phyloP scores from a whole-genome alignment of 2,113 vertebrate genomes.

The Nibea coibor region DNA sequence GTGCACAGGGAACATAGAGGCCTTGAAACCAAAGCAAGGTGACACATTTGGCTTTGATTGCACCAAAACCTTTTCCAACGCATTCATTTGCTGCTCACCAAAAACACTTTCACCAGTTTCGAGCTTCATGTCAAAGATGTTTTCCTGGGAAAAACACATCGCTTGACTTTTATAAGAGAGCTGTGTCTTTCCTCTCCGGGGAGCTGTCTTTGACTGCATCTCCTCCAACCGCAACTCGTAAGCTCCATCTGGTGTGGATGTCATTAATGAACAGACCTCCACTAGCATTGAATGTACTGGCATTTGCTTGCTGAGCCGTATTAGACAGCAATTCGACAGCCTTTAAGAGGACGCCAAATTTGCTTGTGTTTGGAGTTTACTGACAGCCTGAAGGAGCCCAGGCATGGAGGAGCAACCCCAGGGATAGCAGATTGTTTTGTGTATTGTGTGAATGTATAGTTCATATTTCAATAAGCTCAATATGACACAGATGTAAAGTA shows the following conservation, averaged over 20 bases:
- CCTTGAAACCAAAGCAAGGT: not conserved
- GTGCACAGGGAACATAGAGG: not conserved
- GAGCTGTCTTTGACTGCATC: slow-evolving; percentile 39
- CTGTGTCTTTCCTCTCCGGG: slow-evolving; percentile 22
- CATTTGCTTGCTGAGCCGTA: slow-evolving; percentile 40
- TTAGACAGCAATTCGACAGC: slow-evolving; percentile 44
- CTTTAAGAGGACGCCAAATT: slow-evolving; percentile 41
- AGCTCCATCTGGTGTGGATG: slow-evolving; percentile 49
- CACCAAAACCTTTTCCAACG: not conserved
- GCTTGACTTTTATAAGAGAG: slow-evolving; percentile 41
- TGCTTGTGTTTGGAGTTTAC: slow-evolving; percentile 10
- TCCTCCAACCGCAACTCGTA: slow-evolving; percentile 28
- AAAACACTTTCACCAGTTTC: not conserved
- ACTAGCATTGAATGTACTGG: slow-evolving; percentile 27
- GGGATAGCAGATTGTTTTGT: not conserved
- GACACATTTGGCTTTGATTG: not conserved
- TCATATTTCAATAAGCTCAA: not conserved
- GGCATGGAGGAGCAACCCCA: not conserved
- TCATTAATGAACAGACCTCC: slow-evolving; percentile 60
- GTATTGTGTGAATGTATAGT: not conserved
- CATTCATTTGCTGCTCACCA: not conserved
- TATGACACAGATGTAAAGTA: not conserved
- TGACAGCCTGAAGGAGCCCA: slow-evolving; percentile 20
- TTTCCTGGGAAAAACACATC: slow-evolving; percentile 14
- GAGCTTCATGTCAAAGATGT: slow-evolving; percentile 3